Evolutionary conservation across 2,797 vertebrate species (phyloP), one percentile per base, ranked within the genome.

Genomic region (Sebastes glaucus): DNA sequence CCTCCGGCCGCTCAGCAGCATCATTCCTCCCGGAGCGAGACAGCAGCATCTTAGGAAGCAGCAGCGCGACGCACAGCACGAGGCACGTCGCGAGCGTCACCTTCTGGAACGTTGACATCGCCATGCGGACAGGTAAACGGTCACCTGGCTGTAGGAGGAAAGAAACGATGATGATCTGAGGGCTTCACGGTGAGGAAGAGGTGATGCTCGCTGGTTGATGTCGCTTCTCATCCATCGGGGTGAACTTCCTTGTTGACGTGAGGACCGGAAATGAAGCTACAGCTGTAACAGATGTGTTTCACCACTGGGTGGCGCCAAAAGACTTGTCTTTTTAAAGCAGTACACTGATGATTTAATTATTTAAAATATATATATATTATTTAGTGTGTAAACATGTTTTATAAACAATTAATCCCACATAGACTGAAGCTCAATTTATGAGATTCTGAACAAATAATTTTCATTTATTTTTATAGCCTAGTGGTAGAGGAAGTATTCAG

Each of bases 1-100:
- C 97, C 63, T 97, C 96, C 18, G 94, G 87, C 66, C 92, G 91
- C 76, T 91, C 84, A 0, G 86, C 80, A 83, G 90, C 88, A 83
- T 95, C 94, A 87, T 86, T 94, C 84, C 92, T 89, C 35, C 95
- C 96, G 9, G 35, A 38, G 11, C 96, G 92, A 18, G 96, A 95
- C 13, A 97, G 23, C 74, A 98, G 94, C 89, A 96, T 91, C 86
- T 96, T 97, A 6, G 97, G 97, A 61, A 99, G 94, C 75, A 99
- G 96, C 52, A 99, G 88, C 7, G 96, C 97, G 46, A 97, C 90
- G 66, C 97, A 98, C 62, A 99, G 91, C 66, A 96, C 93, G 59
- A 98, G 83, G 42, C 97, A 97, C 4, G 97, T 97, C 28, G 94
- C 95, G 23, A 97, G 35, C 0, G 96, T 97, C 88, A 98, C 94